Evolutionary conservation across 2,113 vertebrate species (phyloP), one percentile per base, ranked within the genome.

Genomic region (Phoxinus phoxinus): DNA sequence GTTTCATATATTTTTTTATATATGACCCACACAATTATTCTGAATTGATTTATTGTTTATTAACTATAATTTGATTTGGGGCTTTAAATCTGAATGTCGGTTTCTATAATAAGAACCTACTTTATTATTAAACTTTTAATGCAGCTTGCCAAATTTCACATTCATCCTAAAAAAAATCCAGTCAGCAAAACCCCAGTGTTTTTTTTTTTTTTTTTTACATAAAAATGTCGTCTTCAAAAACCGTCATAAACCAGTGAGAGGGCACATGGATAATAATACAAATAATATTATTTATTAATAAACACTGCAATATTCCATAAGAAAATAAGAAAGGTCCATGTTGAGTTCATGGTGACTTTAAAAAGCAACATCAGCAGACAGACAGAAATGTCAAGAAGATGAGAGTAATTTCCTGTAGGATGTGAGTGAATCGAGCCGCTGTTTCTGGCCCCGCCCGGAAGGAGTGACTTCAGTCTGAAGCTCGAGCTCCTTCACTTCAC

Each of bases 321-420:
- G 2, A 51, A 15, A 53, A 6, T 53, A 53, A 53, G 17, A 56
- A 21, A 3, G 53, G 19, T 17, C 19, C 0, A 8, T 56, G 21
- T 21, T 21, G 53, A 21, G 21, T 21, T 56, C 19, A 2, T 6
- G 19, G 19, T 2, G 53, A 56, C 53, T 56, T 21, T 21, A 21
- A 8, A 13, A 15, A 15, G n/a, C 13, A 51, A 15, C 48, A 15
- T 15, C 48, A 51, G 2, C 53, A 56, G 7, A 30, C 19, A 61
- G 65, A 69, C 65, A 35, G 30, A 67, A 8, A 19, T 35, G 8
- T 37, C 21, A 12, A 11, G 67, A 69, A 71, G 67, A 41, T 41
- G 67, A 77, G 2, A 48, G 74, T 23, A 2, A 21, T 65, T 81
- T 81, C 78, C 78, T 81, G 59, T n/a, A 65, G 78, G 58, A 76